These are phyloP conservation scores for Xylocopa sonorina DNA, from an alignment of 1,140 invertebrate genomes.

Conservation along the genomic window DNA sequence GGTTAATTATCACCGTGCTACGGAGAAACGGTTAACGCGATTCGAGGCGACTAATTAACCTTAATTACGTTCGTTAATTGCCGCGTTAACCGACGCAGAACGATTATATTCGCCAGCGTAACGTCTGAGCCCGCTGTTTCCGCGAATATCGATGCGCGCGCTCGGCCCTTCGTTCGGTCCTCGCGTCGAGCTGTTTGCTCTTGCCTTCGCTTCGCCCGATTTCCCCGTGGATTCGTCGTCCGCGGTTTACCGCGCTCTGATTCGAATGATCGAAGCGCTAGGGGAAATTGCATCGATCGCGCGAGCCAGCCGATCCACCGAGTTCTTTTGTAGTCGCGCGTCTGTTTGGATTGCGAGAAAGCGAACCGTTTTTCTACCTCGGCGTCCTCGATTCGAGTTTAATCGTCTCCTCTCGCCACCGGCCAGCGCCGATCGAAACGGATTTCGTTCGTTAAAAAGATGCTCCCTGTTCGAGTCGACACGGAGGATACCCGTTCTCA, in stretches of 20 bases:
- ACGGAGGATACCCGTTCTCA: too few relatives aligned
- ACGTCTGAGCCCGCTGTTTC: neutral
- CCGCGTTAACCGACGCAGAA: neutral
- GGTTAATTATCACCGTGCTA: constrained; percentile 25
- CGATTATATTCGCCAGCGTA: neutral
- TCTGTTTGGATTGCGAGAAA: constrained; percentile 38
- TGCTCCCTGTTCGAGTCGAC: neutral
- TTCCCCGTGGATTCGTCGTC: neutral
- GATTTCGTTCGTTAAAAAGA: constrained; percentile 26
- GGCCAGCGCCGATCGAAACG: neutral
- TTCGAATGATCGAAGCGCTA: neutral
- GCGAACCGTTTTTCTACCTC: constrained; percentile 56
- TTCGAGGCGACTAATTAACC: constrained; percentile 24
- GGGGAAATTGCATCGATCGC: neutral
- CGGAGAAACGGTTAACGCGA: constrained; percentile 24
- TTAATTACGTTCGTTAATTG: constrained; percentile 38
- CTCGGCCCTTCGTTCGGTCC: too few relatives aligned
- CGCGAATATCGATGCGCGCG: neutral
- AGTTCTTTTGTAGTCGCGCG: neutral
- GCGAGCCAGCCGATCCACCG: neutral
- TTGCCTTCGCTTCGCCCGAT: neutral
- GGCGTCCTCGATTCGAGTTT: constrained; percentile 35
- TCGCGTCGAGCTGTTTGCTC: too few relatives aligned
- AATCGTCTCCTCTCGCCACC: constrained; percentile 28
- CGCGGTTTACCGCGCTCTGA: neutral